These are phyloP conservation scores for Spermophilus dauricus DNA, from an alignment of 2,113 vertebrate species.

Conservation along the genomic window DNA sequence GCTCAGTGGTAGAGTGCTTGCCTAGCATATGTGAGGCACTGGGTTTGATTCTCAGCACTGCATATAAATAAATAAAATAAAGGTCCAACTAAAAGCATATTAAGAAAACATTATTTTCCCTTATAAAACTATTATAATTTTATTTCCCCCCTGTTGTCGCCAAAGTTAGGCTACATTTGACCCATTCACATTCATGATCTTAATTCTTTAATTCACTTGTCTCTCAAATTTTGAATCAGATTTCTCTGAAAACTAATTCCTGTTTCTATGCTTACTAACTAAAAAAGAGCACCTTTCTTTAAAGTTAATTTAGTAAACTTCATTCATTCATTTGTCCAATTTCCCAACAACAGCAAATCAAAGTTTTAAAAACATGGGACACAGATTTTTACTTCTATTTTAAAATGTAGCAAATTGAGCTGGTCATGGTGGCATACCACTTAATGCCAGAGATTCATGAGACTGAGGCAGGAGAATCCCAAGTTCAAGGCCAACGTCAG, in stretches of 20 bases:
- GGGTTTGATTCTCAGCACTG: no score
- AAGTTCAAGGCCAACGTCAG: no score
- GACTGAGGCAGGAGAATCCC: no score
- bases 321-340: background rate
- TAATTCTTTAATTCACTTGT: background rate
- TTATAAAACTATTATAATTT: background rate
- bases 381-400: background rate
- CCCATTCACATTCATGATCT: background rate
- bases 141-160: background rate
- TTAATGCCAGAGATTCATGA: no score
- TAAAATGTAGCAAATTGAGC: background rate
- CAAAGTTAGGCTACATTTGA: background rate
- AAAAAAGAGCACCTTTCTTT: background rate
- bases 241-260: background rate
- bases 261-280: background rate
- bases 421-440: no score
- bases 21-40: no score
- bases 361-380: background rate
- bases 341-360: background rate
- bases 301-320: background rate
- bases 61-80: no score
- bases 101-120: background rate
- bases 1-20: no score
- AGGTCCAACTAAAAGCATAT: no score
- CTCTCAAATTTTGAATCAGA: constrained; percentile 8